phyloP scores from a whole-genome alignment of 2,797 vertebrate species.

The Tauraco hartlaubi region DNA sequence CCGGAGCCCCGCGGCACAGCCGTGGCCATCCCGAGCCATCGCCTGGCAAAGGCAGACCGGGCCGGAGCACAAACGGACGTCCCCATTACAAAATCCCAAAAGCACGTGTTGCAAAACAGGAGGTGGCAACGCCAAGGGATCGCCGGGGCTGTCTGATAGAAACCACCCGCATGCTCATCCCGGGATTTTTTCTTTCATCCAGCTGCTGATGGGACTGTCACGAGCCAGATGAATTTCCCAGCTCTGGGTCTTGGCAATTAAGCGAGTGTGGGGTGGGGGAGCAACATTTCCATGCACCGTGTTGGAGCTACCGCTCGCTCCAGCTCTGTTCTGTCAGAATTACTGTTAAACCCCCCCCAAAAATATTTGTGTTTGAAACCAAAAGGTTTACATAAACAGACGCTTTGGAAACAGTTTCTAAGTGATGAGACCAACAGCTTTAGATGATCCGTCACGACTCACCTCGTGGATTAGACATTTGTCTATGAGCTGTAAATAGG shows the following conservation, averaged over 20 bases:
- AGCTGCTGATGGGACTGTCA: background rate
- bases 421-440: constrained; percentile 39
- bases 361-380: constrained; percentile 60
- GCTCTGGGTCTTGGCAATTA: background rate
- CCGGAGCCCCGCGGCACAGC: background rate
- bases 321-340: constrained; percentile 26
- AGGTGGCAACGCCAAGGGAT: background rate
- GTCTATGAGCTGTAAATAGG: constrained; percentile 98
- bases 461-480: constrained; percentile 98
- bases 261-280: background rate
- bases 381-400: constrained; percentile 48
- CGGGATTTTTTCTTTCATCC: background rate
- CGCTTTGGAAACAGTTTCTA: constrained; percentile 53
- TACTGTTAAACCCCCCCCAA: constrained; percentile 25
- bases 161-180: background rate
- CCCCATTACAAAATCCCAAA: background rate
- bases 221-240: background rate
- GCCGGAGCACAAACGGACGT: background rate
- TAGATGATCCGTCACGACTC: constrained; percentile 38
- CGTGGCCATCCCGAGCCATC: background rate
- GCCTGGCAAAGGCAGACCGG: background rate
- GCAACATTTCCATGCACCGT: background rate
- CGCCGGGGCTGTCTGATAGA: background rate
- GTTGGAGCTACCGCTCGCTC: background rate
- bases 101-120: background rate